These are phyloP conservation scores for Rhynchotus rufescens DNA, from an alignment of 2,797 vertebrate species.

Conservation along the genomic window DNA sequence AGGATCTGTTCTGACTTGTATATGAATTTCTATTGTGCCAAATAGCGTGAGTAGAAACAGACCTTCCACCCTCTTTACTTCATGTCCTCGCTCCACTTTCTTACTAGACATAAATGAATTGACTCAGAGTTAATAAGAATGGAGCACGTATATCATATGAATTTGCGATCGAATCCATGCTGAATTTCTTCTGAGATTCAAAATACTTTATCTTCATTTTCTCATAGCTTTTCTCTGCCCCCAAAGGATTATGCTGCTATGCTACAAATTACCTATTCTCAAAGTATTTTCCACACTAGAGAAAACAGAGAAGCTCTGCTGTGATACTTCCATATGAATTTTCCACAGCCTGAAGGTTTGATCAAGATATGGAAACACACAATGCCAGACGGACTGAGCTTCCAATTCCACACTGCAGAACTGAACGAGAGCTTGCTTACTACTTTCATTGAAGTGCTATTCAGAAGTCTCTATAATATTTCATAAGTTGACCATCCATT, in stretches of 20 bases:
- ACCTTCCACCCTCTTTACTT: not conserved
- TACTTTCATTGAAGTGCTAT: not conserved
- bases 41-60: not conserved
- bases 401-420: not conserved
- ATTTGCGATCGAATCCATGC: not conserved
- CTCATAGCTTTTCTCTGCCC: not conserved
- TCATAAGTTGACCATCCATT: not conserved
- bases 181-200: not conserved
- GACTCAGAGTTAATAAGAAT: not conserved
- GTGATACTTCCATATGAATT: not conserved
- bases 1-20: not conserved
- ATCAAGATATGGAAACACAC: not conserved
- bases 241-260: not conserved
- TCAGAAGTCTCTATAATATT: not conserved
- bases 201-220: slow-evolving; percentile 22
- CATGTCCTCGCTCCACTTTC: not conserved
- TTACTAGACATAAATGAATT: not conserved
- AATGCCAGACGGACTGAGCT: not conserved
- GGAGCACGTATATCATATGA: not conserved
- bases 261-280: not conserved
- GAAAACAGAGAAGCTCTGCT: not conserved
- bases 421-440: not conserved
- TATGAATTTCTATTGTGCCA: not conserved
- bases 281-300: accelerated
- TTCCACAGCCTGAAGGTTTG: not conserved